Evolutionary conservation across 2,888 invertebrate genomes (phyloP).

Genomic region (Mactromeris polynyma): DNA sequence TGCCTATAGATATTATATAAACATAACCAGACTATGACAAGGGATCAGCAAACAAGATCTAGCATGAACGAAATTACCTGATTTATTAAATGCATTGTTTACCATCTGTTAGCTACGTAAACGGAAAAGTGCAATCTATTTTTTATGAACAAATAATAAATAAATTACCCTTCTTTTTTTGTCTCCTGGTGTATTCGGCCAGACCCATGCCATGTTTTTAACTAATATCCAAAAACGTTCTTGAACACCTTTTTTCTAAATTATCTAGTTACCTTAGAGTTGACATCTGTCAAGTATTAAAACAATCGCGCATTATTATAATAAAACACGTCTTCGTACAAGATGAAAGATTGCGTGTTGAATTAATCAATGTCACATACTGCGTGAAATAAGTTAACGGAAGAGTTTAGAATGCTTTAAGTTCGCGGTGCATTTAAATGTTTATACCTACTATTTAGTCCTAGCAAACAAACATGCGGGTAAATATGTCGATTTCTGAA

Average conservation of each 20-base stretch:
- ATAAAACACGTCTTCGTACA: neutral
- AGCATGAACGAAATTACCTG: too few relatives aligned
- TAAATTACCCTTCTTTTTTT: neutral
- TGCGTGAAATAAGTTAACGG: neutral
- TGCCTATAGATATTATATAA: too few relatives aligned
- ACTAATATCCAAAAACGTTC: neutral
- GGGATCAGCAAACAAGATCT: too few relatives aligned
- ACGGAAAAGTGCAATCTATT: too few relatives aligned
- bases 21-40: too few relatives aligned
- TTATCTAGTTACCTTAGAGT: neutral
- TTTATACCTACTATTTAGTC: neutral
- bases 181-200: neutral
- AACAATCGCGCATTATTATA: neutral
- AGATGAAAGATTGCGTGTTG: neutral
- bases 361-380: neutral
- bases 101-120: too few relatives aligned
- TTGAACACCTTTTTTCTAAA: neutral
- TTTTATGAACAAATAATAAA: neutral
- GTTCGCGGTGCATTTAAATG: neutral
- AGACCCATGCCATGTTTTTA: slow-evolving; percentile 28
- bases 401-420: neutral
- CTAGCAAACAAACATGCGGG: neutral
- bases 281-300: slow-evolving; percentile 10
- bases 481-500: neutral
- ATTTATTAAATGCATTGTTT: too few relatives aligned